A percentile compares a stretch with the other conserved stretches of the same genome.
These are phyloP conservation scores for Calonectris borealis DNA, from an alignment of 2,113 vertebrate species.

Conservation along the genomic window DNA sequence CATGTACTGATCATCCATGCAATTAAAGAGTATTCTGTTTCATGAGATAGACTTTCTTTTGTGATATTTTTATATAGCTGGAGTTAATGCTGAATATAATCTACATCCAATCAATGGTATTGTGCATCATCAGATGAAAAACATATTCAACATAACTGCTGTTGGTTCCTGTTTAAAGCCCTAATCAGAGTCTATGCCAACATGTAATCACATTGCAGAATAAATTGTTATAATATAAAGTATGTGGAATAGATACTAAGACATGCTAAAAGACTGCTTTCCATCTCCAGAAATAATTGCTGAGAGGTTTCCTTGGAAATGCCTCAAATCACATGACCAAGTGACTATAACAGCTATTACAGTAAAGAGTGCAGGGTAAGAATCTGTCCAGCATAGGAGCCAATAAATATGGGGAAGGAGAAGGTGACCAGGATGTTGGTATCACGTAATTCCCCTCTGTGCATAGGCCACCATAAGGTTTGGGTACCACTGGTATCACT, in stretches of 20 bases:
- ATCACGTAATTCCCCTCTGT: neutral
- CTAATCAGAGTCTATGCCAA: constrained; percentile 72
- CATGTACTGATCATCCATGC: constrained; percentile 62
- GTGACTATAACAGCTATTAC: neutral
- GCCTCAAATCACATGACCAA: constrained; percentile 46
- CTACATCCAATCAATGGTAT: constrained; percentile 74
- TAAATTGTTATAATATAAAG: constrained; percentile 69
- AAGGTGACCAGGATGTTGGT: neutral
- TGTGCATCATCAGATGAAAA: constrained; percentile 73
- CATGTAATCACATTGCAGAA: constrained; percentile 72
- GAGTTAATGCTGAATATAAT: constrained; percentile 72
- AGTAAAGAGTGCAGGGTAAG: neutral
- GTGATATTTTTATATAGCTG: constrained; percentile 70
- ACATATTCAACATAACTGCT: constrained; percentile 69
- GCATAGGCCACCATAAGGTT: neutral
- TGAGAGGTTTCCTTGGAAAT: constrained; percentile 68
- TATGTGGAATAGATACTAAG: constrained; percentile 55
- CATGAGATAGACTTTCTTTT: constrained; percentile 60
- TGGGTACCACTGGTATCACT: neutral
- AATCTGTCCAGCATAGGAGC: neutral
- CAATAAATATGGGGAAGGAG: neutral
- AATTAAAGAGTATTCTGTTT: constrained; percentile 71
- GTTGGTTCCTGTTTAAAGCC: constrained; percentile 73
- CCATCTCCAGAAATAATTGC: constrained; percentile 58
- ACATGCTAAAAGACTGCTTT: constrained; percentile 52